These are phyloP conservation scores for Tursiops truncatus DNA, from an alignment of 2,113 vertebrate genomes.

Conservation along the genomic window DNA sequence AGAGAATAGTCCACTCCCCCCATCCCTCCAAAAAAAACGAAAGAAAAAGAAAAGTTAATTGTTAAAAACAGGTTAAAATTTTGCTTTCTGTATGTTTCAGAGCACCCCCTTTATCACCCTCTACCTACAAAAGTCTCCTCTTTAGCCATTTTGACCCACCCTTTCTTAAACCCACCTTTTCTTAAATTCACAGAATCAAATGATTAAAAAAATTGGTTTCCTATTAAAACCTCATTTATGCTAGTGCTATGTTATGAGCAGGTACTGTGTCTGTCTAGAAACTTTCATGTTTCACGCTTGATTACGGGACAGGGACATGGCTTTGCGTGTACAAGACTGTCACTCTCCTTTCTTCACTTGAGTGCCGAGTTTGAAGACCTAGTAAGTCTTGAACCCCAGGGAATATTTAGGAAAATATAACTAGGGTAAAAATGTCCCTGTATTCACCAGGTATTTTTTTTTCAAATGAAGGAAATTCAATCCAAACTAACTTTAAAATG, in stretches of 20 bases:
- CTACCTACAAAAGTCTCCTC: not conserved
- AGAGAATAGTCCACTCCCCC: not conserved
- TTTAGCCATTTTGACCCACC: not conserved
- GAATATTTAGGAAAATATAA: not conserved
- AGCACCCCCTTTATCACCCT: not conserved
- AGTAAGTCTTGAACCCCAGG: not conserved
- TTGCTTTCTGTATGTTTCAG: not conserved
- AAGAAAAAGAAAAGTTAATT: not conserved
- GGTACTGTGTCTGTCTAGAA: not conserved
- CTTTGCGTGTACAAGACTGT: not conserved
- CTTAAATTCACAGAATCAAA: slow-evolving; percentile 11
- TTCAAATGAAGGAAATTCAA: not conserved
- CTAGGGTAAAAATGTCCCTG: not conserved
- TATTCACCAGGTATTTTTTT: not conserved
- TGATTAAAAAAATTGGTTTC: not conserved
- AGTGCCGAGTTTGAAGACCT: not conserved
- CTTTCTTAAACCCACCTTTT: not conserved
- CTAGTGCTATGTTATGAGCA: not conserved
- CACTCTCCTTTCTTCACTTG: not conserved
- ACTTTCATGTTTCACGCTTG: not conserved
- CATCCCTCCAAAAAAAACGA: not conserved
- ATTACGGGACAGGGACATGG: no score
- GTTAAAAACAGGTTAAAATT: not conserved
- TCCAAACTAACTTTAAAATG: slow-evolving; percentile 18
- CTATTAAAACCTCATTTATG: not conserved